A percentile compares a stretch with the other conserved stretches of the same genome.
Evolutionary conservation across 2,113 vertebrate species (phyloP).

Genomic region (Pseudorectes ferrugineus): DNA sequence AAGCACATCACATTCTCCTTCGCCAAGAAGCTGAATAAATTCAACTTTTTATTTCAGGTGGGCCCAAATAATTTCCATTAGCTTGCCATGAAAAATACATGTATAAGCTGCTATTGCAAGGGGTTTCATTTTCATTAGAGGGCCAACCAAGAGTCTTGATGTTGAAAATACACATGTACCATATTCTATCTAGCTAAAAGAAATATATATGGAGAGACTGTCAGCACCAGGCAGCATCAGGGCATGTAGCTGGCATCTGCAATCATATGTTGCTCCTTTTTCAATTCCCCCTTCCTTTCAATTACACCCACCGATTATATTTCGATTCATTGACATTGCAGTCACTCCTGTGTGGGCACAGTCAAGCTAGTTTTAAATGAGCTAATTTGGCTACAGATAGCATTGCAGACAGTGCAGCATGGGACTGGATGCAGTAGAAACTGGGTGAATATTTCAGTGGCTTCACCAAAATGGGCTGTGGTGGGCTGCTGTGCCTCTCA

Average conservation of each 20-base stretch:
- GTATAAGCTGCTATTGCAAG: background rate
- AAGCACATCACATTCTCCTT: background rate
- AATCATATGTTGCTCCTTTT: background rate
- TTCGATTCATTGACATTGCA: conserved; percentile 30
- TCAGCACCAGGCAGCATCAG: background rate
- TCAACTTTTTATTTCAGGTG: background rate
- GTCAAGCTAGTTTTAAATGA: background rate
- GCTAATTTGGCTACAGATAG: background rate
- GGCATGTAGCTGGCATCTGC: background rate
- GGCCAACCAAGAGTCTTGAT: background rate
- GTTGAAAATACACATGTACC: background rate
- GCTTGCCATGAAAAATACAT: background rate
- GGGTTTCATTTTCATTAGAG: background rate
- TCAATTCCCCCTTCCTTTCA: background rate
- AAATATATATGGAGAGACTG: background rate
- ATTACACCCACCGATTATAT: background rate
- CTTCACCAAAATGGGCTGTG: fast-evolving
- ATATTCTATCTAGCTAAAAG: background rate
- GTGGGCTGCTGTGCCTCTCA: background rate
- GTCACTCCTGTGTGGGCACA: conserved; percentile 27
- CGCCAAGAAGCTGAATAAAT: background rate
- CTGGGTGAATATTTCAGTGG: background rate
- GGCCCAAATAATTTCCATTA: background rate
- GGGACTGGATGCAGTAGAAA: background rate
- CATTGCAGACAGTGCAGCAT: background rate